These are phyloP conservation scores for Nomada flava DNA, from an alignment of 2,888 invertebrate genomes.

Conservation along the genomic window DNA sequence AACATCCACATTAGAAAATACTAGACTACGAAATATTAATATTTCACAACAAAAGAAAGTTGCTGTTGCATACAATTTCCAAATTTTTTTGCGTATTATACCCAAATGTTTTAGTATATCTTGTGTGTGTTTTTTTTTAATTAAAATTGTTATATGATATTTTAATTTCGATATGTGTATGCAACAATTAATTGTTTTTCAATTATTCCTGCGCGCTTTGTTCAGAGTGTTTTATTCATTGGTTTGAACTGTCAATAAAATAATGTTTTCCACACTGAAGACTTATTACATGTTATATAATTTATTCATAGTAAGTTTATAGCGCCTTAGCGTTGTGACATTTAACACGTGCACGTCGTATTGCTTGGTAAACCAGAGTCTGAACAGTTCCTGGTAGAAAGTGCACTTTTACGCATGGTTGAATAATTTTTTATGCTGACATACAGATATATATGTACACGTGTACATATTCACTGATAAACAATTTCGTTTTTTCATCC, in stretches of 20 bases:
- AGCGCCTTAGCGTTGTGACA: constrained; percentile 72
- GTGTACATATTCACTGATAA: constrained; percentile 1
- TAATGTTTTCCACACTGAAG: neutral
- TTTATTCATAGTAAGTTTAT: constrained; percentile 33
- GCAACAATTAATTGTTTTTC: neutral
- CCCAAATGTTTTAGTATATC: too few species aligned
- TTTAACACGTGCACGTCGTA: constrained; percentile 72
- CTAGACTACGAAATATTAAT: neutral
- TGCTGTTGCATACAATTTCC: neutral
- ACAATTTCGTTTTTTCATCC: constrained; percentile 3
- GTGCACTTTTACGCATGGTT: constrained; percentile 72
- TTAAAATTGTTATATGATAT: neutral
- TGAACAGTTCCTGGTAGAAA: constrained; percentile 79
- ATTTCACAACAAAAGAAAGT: neutral
- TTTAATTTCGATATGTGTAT: neutral
- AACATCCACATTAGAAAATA: too few species aligned
- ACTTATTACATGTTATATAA: constrained; percentile 19
- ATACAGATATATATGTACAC: neutral
- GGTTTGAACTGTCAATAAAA: constrained; percentile 1
- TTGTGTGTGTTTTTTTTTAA: neutral
- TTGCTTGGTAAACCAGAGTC: constrained; percentile 75
- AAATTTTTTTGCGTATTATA: neutral
- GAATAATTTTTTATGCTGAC: constrained; percentile 62
- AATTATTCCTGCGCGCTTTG: neutral
- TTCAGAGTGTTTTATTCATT: neutral